These are phyloP conservation scores for Drosophila borealis DNA, from an alignment of 2,888 invertebrate genomes.

Conservation along the genomic window DNA sequence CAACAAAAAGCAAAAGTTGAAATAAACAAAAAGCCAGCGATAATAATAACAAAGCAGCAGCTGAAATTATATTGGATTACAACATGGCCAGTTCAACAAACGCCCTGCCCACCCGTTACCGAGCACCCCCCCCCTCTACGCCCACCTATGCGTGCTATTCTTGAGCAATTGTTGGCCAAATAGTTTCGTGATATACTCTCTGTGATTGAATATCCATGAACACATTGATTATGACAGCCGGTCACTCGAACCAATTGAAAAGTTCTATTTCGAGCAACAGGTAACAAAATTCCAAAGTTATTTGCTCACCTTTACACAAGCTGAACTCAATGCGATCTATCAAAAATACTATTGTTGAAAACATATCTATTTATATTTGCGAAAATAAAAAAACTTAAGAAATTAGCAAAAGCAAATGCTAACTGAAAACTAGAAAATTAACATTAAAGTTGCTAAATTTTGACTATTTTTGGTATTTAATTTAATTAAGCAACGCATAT, in stretches of 20 bases:
- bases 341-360: no score
- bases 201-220: conserved; percentile 71
- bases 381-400: background rate
- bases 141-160: conserved; percentile 36
- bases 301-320: conserved; percentile 46
- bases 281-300: conserved; percentile 42
- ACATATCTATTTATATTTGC: no score
- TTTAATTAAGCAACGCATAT: conserved; percentile 24
- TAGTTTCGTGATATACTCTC: conserved; percentile 34
- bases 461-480: conserved; percentile 13
- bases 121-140: conserved; percentile 3
- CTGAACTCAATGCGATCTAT: background rate
- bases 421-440: background rate
- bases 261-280: conserved; percentile 61
- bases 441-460: conserved; percentile 3
- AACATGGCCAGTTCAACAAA: conserved; percentile 56
- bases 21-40: conserved; percentile 33
- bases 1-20: conserved; percentile 34
- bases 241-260: conserved; percentile 48
- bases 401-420: conserved; percentile 9
- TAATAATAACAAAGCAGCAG: conserved; percentile 58
- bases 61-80: conserved; percentile 72
- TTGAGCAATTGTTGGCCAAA: conserved; percentile 74
- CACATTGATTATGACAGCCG: conserved; percentile 72
- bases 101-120: conserved; percentile 21